Percentiles rank a stretch among this genome's conserved stretches.
Conservation (phyloP, 2,888 invertebrate genomes). For the Acrobeloides nanus region DNA sequence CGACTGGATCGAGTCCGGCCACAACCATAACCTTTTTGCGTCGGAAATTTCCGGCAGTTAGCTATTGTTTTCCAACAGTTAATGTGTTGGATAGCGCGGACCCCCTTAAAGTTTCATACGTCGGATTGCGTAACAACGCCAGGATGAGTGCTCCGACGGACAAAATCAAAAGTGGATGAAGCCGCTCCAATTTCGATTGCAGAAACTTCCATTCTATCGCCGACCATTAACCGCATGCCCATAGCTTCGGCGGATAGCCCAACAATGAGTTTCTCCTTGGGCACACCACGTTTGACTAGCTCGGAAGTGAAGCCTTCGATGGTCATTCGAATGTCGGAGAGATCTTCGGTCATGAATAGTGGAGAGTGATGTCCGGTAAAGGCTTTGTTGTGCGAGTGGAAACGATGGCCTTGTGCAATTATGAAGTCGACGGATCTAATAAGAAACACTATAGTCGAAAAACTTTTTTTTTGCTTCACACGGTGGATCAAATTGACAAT, state of each 20-base stretch:
- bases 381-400: conserved; percentile 13
- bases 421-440: conserved; percentile 15
- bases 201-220: not conserved
- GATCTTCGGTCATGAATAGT: conserved; percentile 14
- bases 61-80: no score
- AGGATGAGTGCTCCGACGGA: not conserved
- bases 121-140: not conserved
- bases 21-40: no score
- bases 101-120: no score
- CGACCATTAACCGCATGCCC: not conserved
- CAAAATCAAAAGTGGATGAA: not conserved
- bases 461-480: not conserved
- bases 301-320: conserved; percentile 10
- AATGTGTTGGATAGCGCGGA: no score
- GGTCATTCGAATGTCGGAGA: conserved; percentile 9
- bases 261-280: conserved; percentile 12
- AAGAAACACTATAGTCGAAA: no score
- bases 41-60: no score
- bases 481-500: no score
- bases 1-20: no score
- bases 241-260: conserved; percentile 19
- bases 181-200: no score
- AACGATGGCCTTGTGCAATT: conserved; percentile 25
- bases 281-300: conserved; percentile 10
- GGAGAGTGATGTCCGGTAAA: conserved; percentile 32